A percentile compares a stretch with the other conserved stretches of the same genome.
Evolutionary conservation across 2,797 vertebrate species (phyloP).

Genomic region (Poecilia gillii): DNA sequence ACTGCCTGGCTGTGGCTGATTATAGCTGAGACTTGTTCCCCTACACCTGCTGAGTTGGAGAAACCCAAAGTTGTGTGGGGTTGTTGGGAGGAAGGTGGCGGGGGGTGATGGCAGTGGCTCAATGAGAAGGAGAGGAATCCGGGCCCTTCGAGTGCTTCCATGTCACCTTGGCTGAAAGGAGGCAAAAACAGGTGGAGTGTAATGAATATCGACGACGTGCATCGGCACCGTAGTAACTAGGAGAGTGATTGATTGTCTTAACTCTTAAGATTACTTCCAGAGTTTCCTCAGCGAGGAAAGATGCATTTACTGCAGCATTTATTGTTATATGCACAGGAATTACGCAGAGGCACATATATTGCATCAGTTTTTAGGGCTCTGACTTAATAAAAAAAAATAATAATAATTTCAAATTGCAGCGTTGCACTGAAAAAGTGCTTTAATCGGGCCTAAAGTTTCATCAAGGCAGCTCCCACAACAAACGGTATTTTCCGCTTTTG

Average conservation of each 20-base stretch:
- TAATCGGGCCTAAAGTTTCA: slow-evolving; percentile 39
- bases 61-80: slow-evolving; percentile 77
- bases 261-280: slow-evolving; percentile 17
- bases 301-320: background rate
- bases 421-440: slow-evolving; percentile 20
- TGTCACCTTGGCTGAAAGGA: slow-evolving; percentile 72
- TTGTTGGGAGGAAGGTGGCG: slow-evolving; percentile 16
- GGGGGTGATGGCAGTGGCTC: slow-evolving; percentile 61
- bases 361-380: slow-evolving; percentile 8
- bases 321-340: background rate
- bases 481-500: slow-evolving; percentile 54
- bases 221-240: slow-evolving; percentile 36
- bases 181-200: slow-evolving; percentile 62
- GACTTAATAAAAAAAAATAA: background rate
- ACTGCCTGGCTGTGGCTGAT: slow-evolving; percentile 81
- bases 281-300: slow-evolving; percentile 19
- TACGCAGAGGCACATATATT: background rate
- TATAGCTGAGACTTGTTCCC: slow-evolving; percentile 79
- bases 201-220: slow-evolving; percentile 56
- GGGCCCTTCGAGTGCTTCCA: slow-evolving; percentile 56
- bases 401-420: background rate
- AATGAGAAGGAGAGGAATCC: slow-evolving; percentile 62
- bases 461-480: slow-evolving; percentile 41
- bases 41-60: slow-evolving; percentile 85
- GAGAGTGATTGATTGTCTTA: slow-evolving; percentile 51